Evolutionary conservation across 1,140 invertebrate genomes (phyloP), one percentile per base, ranked within the genome.

Genomic region (Parasteatoda tepidariorum): DNA sequence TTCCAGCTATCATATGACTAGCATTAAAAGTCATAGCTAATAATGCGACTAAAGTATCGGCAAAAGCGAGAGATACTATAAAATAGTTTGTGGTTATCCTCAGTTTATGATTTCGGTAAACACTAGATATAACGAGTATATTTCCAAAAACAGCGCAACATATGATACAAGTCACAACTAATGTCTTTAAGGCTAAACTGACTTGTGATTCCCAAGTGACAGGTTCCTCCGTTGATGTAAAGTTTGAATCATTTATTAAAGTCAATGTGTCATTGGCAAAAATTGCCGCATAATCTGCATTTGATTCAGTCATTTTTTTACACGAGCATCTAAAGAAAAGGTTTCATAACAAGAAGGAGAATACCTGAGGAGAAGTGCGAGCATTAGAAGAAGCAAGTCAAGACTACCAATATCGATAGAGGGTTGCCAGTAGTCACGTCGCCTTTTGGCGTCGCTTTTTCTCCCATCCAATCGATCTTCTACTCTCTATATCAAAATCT

Each of bases 11-110:
- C 88, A 95, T 94, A 92, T 95, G 92, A 87, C 93, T 95, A 81
- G 95, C 94, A 91, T 97, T 98, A 90, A 98, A 98, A 24, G 96
- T 96, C 96, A 96, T 96, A 26, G 94, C 95, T 85, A 96, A 93
- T 90, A 97, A 93, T 2, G 96, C 96, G 2, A 97, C 95, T 59
- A 97, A 96, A 94, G 76, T 85, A 88, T 97, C 96, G 28, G 96
- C 96, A 83, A 96, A 92, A 9, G 96, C 94, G 68, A 98, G 90
- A 9, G 95, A 97, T 55, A 98, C 96, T 68, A 98, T 95, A 89
- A 97, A 98, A 88, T 96, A 97, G 90, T 98, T 98, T 84, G 96
- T 98, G 87, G 97, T 96, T 85, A 96, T 93, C 30, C 96, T 92
- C 66, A 98, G 92, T 89, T 95, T 95, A 86, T 94, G 92, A 90